Conservation (phyloP, 1,140 invertebrate genomes). For the Dendrolimus punctatus region DNA sequence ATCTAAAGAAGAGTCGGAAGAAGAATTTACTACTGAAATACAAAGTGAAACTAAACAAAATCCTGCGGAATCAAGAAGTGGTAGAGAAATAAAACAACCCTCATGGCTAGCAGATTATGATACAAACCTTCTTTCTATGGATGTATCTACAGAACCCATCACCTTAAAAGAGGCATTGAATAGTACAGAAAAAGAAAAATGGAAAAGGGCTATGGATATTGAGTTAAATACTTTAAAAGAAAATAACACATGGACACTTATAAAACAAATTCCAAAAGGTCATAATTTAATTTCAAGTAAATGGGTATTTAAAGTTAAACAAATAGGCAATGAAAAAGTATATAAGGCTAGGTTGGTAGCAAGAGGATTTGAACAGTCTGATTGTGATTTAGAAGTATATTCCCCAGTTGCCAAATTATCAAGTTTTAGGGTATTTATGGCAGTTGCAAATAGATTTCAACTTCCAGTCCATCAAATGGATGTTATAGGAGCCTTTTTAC, state of each 20-base stretch:
- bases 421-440: slow-evolving; percentile 12
- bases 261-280: not conserved
- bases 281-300: not conserved
- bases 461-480: slow-evolving; percentile 13
- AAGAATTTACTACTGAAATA: no score
- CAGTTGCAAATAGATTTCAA: slow-evolving; percentile 7
- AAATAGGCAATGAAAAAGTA: slow-evolving; percentile 5
- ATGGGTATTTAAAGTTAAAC: slow-evolving; percentile 3
- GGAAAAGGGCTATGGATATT: no score
- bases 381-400: slow-evolving; percentile 8
- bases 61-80: no score
- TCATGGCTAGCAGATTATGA: no score
- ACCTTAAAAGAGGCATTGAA: no score
- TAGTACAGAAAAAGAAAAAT: no score
- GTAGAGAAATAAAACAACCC: no score
- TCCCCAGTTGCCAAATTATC: slow-evolving; percentile 13
- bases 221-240: no score
- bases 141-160: no score
- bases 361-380: slow-evolving; percentile 1
- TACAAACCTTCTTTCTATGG: no score
- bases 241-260: not conserved
- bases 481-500: slow-evolving; percentile 10
- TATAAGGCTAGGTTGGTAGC: slow-evolving; percentile 11
- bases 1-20: no score
- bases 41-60: no score